A percentile compares a stretch with the other conserved stretches of the same genome.
phyloP scores from a whole-genome alignment of 2,888 invertebrate genomes.

The Ditula angustiorana region DNA sequence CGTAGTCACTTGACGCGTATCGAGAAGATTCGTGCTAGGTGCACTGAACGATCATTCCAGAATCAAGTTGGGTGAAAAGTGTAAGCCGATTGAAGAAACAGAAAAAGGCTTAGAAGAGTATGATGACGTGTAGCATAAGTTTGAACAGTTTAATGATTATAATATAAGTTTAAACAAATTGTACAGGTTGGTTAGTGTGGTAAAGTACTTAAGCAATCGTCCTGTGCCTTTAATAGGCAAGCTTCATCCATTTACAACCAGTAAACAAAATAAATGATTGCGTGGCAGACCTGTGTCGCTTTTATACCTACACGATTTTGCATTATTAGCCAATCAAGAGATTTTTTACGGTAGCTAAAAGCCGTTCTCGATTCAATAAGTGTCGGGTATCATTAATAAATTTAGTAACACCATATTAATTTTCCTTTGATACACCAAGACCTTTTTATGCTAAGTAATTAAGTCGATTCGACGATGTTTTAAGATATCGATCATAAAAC shows the following conservation, averaged over 20 bases:
- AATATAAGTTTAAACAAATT: no score
- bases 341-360: constrained; percentile 32
- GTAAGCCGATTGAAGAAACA: no score
- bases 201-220: no score
- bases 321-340: constrained; percentile 21
- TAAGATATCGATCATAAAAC: constrained; percentile 18
- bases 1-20: no score
- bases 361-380: constrained; percentile 42
- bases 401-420: constrained; percentile 53
- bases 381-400: constrained; percentile 46
- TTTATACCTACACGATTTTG: constrained; percentile 14
- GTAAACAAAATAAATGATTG: constrained; percentile 3
- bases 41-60: no score
- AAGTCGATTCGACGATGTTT: constrained; percentile 23
- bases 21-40: no score
- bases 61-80: no score
- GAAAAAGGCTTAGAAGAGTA: no score
- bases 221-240: not conserved
- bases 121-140: no score
- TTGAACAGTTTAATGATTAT: no score
- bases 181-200: no score
- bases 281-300: not conserved
- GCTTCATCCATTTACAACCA: not conserved
- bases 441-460: constrained; percentile 43
- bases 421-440: constrained; percentile 53